Conservation (phyloP, 1,140 invertebrate genomes). For the Drosophila saltans region DNA sequence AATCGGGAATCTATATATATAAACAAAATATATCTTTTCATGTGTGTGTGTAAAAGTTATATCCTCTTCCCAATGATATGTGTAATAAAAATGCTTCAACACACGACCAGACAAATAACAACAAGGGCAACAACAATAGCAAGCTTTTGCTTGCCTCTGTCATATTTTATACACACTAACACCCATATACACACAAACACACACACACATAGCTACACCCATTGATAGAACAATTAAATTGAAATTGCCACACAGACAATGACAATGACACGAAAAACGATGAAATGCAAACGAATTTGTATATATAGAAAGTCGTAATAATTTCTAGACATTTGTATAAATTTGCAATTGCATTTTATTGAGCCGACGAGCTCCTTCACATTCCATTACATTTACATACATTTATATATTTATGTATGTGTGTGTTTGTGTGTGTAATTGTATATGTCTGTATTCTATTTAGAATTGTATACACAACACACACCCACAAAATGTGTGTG, state of each 20-base stretch:
- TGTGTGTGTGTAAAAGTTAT: background rate
- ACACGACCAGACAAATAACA: slow-evolving; percentile 22
- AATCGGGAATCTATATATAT: too few relatives aligned
- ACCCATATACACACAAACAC: background rate
- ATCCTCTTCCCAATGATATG: background rate
- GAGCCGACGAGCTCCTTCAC: slow-evolving; percentile 36
- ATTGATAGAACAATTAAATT: slow-evolving; percentile 68
- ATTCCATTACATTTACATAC: slow-evolving; percentile 68
- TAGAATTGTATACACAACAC: background rate
- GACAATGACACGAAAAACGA: slow-evolving; percentile 43
- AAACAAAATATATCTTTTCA: too few relatives aligned
- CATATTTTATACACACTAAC: slow-evolving; percentile 61
- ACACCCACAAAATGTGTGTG: slow-evolving; percentile 12
- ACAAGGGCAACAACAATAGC: background rate
- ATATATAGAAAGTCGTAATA: slow-evolving; percentile 58
- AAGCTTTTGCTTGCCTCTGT: slow-evolving; percentile 58
- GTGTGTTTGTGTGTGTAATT: slow-evolving; percentile 18
- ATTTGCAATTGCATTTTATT: slow-evolving; percentile 80
- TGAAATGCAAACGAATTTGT: slow-evolving; percentile 43
- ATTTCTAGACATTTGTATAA: slow-evolving; percentile 74
- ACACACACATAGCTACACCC: slow-evolving; percentile 8
- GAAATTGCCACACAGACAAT: slow-evolving; percentile 54
- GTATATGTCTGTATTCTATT: slow-evolving; percentile 11
- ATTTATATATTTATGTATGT: slow-evolving; percentile 9
- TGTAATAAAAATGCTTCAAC: slow-evolving; percentile 54